phyloP scores from a whole-genome alignment of 2,113 vertebrate genomes.

The Gymnorhina tibicen region DNA sequence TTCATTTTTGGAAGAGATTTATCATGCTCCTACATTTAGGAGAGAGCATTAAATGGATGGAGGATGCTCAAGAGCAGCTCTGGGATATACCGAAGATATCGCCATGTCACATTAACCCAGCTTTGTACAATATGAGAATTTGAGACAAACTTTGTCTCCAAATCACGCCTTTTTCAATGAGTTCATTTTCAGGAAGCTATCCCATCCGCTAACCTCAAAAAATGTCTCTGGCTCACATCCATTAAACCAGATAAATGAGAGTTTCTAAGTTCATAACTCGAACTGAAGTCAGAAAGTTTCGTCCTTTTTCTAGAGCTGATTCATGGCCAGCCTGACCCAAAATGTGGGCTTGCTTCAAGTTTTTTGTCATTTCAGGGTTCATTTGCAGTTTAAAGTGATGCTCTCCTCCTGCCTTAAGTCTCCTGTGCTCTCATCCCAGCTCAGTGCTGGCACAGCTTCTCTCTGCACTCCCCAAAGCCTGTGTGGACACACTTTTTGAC shows the following conservation, averaged over 20 bases:
- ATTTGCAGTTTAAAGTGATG: background rate
- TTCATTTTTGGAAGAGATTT: background rate
- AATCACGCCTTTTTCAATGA: background rate
- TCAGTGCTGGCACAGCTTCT: background rate
- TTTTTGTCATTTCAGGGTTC: background rate
- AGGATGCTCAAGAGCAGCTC: background rate
- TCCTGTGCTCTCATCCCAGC: background rate
- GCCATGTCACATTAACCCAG: background rate
- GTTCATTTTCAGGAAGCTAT: conserved; percentile 36
- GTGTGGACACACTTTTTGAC: background rate
- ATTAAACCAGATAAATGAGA: conserved; percentile 24
- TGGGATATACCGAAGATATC: background rate
- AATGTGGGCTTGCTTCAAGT: background rate
- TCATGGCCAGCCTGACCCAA: background rate
- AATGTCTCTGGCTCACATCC: background rate
- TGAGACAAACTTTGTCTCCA: background rate
- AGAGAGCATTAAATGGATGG: background rate
- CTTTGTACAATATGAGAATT: background rate
- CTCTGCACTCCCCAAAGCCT: background rate
- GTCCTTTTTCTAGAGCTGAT: conserved; percentile 37
- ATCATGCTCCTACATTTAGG: background rate
- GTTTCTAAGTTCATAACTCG: conserved; percentile 29
- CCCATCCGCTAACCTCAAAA: background rate
- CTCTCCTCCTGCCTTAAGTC: background rate
- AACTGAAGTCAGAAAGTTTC: conserved; percentile 20